Percentiles rank a stretch among this genome's conserved stretches.
Conservation (phyloP, 2,113 vertebrate species). For the Lycaon pictus region DNA sequence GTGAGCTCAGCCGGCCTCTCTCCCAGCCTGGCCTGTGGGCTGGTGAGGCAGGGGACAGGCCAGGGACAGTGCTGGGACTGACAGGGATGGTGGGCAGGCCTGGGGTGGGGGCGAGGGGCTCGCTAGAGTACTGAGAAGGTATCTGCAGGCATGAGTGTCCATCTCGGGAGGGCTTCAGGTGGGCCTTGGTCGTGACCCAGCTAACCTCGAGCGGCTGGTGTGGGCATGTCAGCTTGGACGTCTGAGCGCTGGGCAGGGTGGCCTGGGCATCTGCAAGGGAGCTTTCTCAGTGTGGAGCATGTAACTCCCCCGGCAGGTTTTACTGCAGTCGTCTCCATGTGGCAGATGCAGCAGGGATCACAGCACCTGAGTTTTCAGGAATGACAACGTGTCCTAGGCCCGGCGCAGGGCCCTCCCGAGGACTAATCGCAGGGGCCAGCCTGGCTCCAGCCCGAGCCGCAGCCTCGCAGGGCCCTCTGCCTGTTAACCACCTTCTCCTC, state of each 20-base stretch:
- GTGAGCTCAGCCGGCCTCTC: background rate
- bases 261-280: background rate
- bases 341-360: background rate
- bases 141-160: background rate
- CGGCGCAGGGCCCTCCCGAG: background rate
- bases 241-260: background rate
- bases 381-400: background rate
- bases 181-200: background rate
- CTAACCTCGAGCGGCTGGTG: background rate
- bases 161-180: background rate
- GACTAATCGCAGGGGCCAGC: background rate
- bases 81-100: background rate
- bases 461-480: background rate
- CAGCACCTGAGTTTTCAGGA: background rate
- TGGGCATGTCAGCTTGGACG: fast-evolving
- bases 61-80: background rate
- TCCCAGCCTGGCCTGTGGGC: background rate
- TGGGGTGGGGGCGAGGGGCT: background rate
- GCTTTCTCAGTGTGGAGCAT: background rate
- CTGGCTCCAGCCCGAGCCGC: background rate
- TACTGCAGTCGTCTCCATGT: background rate
- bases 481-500: constrained; percentile 41
- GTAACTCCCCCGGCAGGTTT: background rate
- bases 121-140: background rate
- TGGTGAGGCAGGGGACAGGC: no score